Percentiles rank a stretch among this genome's conserved stretches.
phyloP scores from a whole-genome alignment of 2,797 vertebrate species.

The Chloroceryle inda region DNA sequence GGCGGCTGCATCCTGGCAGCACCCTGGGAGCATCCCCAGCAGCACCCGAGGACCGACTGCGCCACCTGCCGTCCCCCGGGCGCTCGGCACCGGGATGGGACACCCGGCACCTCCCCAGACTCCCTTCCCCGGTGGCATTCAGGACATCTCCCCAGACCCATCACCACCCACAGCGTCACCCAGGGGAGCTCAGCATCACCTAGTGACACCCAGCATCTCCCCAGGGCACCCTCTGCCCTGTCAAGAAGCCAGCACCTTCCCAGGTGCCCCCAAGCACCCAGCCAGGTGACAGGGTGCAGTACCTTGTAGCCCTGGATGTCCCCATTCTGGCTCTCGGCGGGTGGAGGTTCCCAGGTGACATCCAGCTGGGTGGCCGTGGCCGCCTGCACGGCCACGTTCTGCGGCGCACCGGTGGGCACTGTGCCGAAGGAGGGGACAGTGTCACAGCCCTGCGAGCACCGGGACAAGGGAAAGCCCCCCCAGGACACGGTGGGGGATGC shows the following conservation, averaged over 20 bases:
- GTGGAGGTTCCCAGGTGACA: conserved; percentile 93
- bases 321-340: conserved; percentile 89
- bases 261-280: background rate
- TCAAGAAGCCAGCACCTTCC: background rate
- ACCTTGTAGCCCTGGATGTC: conserved; percentile 99
- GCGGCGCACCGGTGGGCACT: conserved; percentile 92
- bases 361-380: conserved; percentile 93
- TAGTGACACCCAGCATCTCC: background rate
- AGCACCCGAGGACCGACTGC: background rate
- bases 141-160: background rate
- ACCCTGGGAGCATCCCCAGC: no score
- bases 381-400: conserved; percentile 88
- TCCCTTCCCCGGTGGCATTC: background rate
- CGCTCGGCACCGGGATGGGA: background rate
- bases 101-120: background rate
- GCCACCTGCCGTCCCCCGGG: background rate
- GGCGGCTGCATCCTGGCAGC: background rate
- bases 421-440: background rate
- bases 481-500: accelerated
- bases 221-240: background rate
- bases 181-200: background rate
- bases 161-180: accelerated
- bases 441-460: background rate
- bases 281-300: accelerated
- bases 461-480: no score